Evolutionary conservation across 35 echinoderm and acorn worm species (phyloP), one percentile per base, ranked within the genome.

Genomic region (Lytechinus pictus): DNA sequence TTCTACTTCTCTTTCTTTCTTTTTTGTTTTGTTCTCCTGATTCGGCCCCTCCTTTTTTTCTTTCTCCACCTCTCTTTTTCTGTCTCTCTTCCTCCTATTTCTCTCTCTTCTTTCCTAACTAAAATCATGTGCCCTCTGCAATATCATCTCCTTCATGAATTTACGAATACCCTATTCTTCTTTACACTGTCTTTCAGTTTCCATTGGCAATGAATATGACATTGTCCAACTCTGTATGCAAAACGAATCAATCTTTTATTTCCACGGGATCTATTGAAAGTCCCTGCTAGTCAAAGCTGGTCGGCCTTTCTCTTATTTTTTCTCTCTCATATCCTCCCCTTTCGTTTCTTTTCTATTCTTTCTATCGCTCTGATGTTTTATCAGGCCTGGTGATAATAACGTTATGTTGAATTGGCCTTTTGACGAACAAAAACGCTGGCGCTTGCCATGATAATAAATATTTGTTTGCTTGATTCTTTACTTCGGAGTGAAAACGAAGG

Each of bases 401-500:
- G 54, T 93, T 55, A 93, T 93, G 92, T 93, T 93, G 92, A 93
- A 93, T 55, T 54, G 54, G 66, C 92, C 27, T 54, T 55, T 57
- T 55, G 29, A 93, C 92, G 92, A 54, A 27, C 52, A 93, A 93
- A 93, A 93, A 90, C 29, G 52, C 28, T 54, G 52, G 88, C 28
- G 88, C 88, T 54, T 90, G 88, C 88, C 88, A 90, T 44, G 88
- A 90, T 90, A 93, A 93, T 93, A 93, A 54, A 93, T 93, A 93
- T 93, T 90, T 90, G 88, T 90, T 90, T 90, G 88, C 88, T 54
- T 90, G 28, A 12, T 54, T 52, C 88, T 52, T 52, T 90, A 90
- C 27, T 52, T 14, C 88, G 52, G 88, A 54, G 29, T 90, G 66
- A 79, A n/a, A 79, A 79, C 66, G 66, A 24, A 24, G 66, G 66